Evolutionary conservation across 2,888 invertebrate species (phyloP).

Genomic region (Eristalis intricaria): DNA sequence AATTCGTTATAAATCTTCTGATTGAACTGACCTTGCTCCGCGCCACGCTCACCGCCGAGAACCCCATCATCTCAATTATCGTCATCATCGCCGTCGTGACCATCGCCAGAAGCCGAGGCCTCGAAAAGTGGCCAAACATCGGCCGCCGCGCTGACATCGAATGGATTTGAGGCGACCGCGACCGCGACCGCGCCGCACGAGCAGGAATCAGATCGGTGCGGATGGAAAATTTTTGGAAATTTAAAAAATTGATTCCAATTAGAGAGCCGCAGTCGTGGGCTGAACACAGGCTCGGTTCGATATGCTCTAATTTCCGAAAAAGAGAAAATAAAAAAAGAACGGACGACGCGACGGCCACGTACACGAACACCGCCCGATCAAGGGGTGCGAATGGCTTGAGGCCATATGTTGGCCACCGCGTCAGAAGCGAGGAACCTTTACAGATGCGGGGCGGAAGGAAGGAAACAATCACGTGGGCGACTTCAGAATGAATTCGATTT

Average conservation of each 20-base stretch:
- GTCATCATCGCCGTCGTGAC: constrained; percentile 58
- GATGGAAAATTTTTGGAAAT: constrained; percentile 59
- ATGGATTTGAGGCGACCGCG: constrained; percentile 10
- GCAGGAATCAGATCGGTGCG: constrained; percentile 19
- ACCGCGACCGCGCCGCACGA: background rate
- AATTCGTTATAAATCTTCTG: constrained; percentile 37
- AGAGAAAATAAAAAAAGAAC: background rate
- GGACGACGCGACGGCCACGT: background rate
- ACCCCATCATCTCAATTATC: constrained; percentile 65
- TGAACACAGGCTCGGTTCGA: background rate
- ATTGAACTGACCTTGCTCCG: constrained; percentile 57
- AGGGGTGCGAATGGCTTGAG: background rate
- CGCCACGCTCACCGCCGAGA: constrained; percentile 3
- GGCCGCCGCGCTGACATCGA: constrained; percentile 10
- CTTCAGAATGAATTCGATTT: constrained; percentile 16
- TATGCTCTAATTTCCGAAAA: background rate
- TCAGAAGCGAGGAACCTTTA: background rate
- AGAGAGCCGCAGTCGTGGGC: constrained; percentile 43
- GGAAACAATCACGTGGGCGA: constrained; percentile 14
- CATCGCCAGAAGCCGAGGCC: constrained; percentile 35
- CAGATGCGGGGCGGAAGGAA: background rate
- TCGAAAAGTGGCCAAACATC: background rate
- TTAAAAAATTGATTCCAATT: constrained; percentile 62
- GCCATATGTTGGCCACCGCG: background rate
- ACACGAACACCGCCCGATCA: background rate